Evolutionary conservation across 2,797 vertebrate species (phyloP), one percentile per base, ranked within the genome.

Genomic region (Cuniculus paca): DNA sequence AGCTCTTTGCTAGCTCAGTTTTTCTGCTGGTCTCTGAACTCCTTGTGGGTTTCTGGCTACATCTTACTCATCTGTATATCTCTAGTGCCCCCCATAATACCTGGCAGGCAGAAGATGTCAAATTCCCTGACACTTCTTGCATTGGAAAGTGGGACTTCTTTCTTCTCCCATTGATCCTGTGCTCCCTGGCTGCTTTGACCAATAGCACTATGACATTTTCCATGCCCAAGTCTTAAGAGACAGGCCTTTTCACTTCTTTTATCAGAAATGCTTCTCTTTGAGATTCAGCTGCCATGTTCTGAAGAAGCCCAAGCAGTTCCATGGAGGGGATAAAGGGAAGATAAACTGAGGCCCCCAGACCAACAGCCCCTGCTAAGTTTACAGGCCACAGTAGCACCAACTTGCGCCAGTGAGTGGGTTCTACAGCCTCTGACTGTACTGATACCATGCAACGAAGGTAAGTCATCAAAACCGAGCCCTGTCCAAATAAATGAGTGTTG

Each of bases 381-480:
- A n/a, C 88, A 52, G 1, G 11, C 24, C 26, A n/a, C 4, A 19
- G 4, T 5, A 39, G 26, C 34, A 58, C 11, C n/a, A 26, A 6
- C 4, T 7, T 24, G 12, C 2, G 26, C 34, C 26, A 22, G 14
- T 11, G 4, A 39, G 28, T 54, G 4, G 6, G 34, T 26, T 34
- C 11, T 13, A 2, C 11, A 48, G 2, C 3, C 6, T 34, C 36
- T 17, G 8, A 13, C 2, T n/a, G n/a, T n/a, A n/a, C 72, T 34
- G 3, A 28, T 52, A 24, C 13, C 72, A 2, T 31, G 26, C 7
- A 60, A 83, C 22, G 14, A 48, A 77, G 39, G 1, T 58, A 34
- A 1, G 7, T 34, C 39, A 20, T n/a, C 20, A 11, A 20, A 54
- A 60, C 36, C 11, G 17, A 68, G 34, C 28, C n/a, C 39, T n/a